A percentile compares a stretch with the other conserved stretches of the same genome.
phyloP scores from a whole-genome alignment of 2,888 invertebrate species.

The Pomacea canaliculata region DNA sequence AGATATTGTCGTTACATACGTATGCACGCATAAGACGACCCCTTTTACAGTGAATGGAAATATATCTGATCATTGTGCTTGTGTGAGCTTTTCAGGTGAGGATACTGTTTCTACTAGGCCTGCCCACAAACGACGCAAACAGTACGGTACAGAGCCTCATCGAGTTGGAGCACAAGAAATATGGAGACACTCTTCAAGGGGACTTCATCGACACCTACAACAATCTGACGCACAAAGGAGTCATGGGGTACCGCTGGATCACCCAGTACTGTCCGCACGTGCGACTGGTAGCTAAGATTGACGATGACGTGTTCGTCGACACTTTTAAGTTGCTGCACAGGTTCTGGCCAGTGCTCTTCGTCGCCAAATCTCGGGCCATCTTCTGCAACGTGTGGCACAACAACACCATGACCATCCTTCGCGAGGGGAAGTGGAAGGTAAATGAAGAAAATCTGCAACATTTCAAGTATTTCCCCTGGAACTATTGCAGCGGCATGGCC shows the following conservation, averaged over 20 bases:
- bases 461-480: slow-evolving; percentile 23
- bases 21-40: too few species aligned
- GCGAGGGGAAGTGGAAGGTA: slow-evolving; percentile 27
- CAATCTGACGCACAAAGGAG: slow-evolving; percentile 60
- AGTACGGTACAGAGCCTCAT: not conserved
- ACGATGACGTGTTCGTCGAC: slow-evolving; percentile 32
- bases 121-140: slow-evolving; percentile 4
- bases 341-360: slow-evolving; percentile 13
- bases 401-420: slow-evolving; percentile 28
- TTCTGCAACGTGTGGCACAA: slow-evolving; percentile 30
- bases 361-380: slow-evolving; percentile 22
- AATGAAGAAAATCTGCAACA: slow-evolving; percentile 11
- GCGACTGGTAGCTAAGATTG: slow-evolving; percentile 28
- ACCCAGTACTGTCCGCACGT: slow-evolving; percentile 27
- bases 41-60: too few species aligned
- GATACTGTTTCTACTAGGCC: slow-evolving; percentile 29
- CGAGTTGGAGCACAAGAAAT: slow-evolving; percentile 48
- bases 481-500: slow-evolving; percentile 32
- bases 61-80: too few species aligned
- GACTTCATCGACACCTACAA: slow-evolving; percentile 53
- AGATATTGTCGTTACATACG: too few species aligned
- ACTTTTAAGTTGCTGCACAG: slow-evolving; percentile 29
- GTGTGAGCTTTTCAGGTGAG: slow-evolving; percentile 13
- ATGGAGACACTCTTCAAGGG: slow-evolving; percentile 57
- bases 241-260: slow-evolving; percentile 43